phyloP scores from a whole-genome alignment of 2,888 invertebrate genomes.

The Choristoneura rosaceana region DNA sequence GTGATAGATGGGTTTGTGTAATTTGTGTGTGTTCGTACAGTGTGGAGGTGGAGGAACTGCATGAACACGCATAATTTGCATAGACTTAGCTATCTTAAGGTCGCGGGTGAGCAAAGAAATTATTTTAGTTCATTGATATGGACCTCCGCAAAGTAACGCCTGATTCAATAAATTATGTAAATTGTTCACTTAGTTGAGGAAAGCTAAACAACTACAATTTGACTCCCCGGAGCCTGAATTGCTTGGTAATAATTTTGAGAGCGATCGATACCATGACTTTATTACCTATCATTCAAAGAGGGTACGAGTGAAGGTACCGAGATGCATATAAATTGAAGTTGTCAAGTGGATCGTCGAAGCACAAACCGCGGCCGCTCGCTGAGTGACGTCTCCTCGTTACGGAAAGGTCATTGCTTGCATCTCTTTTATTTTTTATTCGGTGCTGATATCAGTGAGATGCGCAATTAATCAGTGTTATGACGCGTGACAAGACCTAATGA shows the following conservation, averaged over 20 bases:
- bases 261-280: slow-evolving; percentile 53
- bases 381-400: slow-evolving; percentile 80
- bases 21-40: too few species aligned
- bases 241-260: slow-evolving; percentile 47
- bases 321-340: slow-evolving; percentile 76
- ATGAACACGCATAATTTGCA: too few species aligned
- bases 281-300: slow-evolving; percentile 61
- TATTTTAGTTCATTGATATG: too few species aligned
- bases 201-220: slow-evolving; percentile 28
- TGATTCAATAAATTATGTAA: too few species aligned
- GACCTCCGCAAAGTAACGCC: too few species aligned
- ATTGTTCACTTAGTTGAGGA: background rate
- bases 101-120: too few species aligned
- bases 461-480: slow-evolving; percentile 82
- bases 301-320: slow-evolving; percentile 58
- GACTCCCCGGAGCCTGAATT: slow-evolving; percentile 1
- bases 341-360: slow-evolving; percentile 60
- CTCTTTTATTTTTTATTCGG: slow-evolving; percentile 62
- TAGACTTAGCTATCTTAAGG: too few species aligned
- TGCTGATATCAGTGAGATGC: slow-evolving; percentile 60
- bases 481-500: slow-evolving; percentile 78
- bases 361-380: slow-evolving; percentile 51
- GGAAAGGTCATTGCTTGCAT: slow-evolving; percentile 74
- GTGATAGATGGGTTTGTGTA: too few species aligned
- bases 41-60: too few species aligned